Evolutionary conservation across 2,113 vertebrate genomes (phyloP), one percentile per base, ranked within the genome.

Genomic region (Phasianus colchicus): DNA sequence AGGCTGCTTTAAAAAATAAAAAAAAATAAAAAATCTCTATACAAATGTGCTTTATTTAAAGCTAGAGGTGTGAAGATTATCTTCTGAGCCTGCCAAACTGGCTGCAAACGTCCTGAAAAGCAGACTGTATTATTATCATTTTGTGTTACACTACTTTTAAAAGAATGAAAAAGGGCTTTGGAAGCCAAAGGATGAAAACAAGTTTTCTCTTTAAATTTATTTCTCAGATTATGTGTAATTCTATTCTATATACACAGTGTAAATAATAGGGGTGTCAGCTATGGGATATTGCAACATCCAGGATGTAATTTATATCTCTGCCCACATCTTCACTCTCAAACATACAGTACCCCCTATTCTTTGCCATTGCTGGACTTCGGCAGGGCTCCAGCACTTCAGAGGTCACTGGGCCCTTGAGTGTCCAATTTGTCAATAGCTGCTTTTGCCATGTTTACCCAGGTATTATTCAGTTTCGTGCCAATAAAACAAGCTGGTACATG

Each of bases 41-140:
- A 93, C 79, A 95, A 70, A 89, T 54, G 38, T 61, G 74, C 88
- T 86, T 87, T 93, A 93, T 92, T 92, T 54, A 84, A 92, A 92
- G 65, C 83, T 77, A 90, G 85, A 76, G 48, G 89, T 93, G 80
- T 90, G 86, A 95, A 83, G 75, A 82, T 94, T 95, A 65, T 76
- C 86, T 95, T 80, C 58, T 83, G 78, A 93, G 89, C 66, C 42
- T 72, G 86, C 47, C 93, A 95, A 84, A 85, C 78, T 34, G 45
- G 50, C 80, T 89, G 78, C 69, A 95, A 83, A 84, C 72, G 84
- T 72, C 91, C 75, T 54, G 54, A 86, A 91, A 64, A 88, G 74
- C 38, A 88, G 47, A 92, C 83, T 88, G 82, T 45, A 24, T 73
- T 71, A 24, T 38, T 77, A 36, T 50, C 74, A 38, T 72, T 82